Evolutionary conservation across 2,113 vertebrate genomes (phyloP), one percentile per base, ranked within the genome.

Genomic region (Mugil cephalus): DNA sequence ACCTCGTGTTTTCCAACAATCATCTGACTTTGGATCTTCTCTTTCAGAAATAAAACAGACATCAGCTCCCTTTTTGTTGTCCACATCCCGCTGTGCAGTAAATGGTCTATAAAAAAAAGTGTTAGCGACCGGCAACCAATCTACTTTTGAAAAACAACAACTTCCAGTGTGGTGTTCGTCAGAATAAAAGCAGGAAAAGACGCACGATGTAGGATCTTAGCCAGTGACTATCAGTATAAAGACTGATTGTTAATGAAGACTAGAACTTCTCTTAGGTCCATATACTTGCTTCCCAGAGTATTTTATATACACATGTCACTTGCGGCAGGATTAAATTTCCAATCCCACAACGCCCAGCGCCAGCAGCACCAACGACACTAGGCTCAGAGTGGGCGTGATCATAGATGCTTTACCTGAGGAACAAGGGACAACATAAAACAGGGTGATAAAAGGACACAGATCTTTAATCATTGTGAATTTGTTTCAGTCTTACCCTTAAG

Each of bases 321-420:
- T 79, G 81, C 81, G 77, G 78, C 78, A 69, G 85, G 61, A 83
- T 78, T 93, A 97, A 79, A 94, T 91, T 94, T 93, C 94, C 87
- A 98, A 89, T 90, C 93, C 93, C 87, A 92, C 84, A 85, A 93
- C 94, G 89, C 92, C 79, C 14, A 98, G 85, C 18, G 92, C 88
- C 88, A 96, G 89, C 59, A 97, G 81, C 80, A 93, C 61, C 82
- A 95, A 88, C 59, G 95, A 86, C 61, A 91, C 76, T 10, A 96
- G 82, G 85, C 95, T 92, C 13, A 93, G 48, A 53, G 88, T 80
- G 19, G 90, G 88, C 0, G 78, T 76, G 76, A 65, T 74, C 86
- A 90, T 1, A 43, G 94, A 81, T 54, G 92, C 93, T 70, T 91
- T 80, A 54, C 95, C 77, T 90, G 89, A 62, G 84, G 83, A 91